Conservation (phyloP, 2,888 invertebrate genomes). For the Rotaria magnacalcarata region DNA sequence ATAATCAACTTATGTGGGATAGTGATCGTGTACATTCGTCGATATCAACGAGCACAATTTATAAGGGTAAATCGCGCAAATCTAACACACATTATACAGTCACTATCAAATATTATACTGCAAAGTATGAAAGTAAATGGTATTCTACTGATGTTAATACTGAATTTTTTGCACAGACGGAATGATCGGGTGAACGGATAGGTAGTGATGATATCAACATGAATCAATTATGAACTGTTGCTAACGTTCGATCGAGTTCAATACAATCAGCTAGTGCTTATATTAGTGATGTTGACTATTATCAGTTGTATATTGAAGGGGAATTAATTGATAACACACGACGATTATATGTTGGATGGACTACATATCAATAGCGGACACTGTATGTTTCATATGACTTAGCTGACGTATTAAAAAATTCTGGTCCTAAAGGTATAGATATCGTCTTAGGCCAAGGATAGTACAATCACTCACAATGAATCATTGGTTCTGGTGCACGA, state of each 20-base stretch:
- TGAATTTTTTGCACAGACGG: neutral
- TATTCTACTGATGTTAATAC: neutral
- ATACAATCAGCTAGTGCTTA: neutral
- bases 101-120: neutral
- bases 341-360: constrained; percentile 34
- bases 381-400: constrained; percentile 9
- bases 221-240: constrained; percentile 6
- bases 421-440: neutral
- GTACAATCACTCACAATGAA: neutral
- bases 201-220: constrained; percentile 4
- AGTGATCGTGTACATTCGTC: neutral
- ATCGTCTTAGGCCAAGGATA: neutral
- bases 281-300: constrained; percentile 5
- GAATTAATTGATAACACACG: neutral
- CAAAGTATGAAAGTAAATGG: neutral
- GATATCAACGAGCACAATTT: neutral
- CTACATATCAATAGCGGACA: constrained; percentile 7
- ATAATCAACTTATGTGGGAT: neutral
- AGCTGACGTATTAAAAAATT: neutral
- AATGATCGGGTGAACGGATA: constrained; percentile 4
- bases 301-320: constrained; percentile 21
- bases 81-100: constrained; percentile 2
- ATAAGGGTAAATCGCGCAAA: neutral
- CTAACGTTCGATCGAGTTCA: neutral
- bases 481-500: neutral